These are phyloP conservation scores for Chymomyza procnemis DNA, from an alignment of 2,888 invertebrate genomes.

Conservation along the genomic window DNA sequence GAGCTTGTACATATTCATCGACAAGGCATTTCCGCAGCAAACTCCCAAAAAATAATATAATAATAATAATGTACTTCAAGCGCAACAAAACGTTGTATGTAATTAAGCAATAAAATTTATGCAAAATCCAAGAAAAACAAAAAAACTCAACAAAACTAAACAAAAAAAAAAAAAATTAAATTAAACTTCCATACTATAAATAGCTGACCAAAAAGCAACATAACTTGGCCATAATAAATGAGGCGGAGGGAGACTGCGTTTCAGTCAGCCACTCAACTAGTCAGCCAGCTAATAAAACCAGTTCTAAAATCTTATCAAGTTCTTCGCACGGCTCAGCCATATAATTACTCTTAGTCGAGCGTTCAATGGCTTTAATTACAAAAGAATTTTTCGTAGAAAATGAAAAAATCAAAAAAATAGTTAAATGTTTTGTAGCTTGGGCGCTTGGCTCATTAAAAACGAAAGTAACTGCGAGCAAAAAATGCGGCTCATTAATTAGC, in stretches of 20 bases:
- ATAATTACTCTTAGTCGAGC: conserved; percentile 61
- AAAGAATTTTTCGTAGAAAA: conserved; percentile 43
- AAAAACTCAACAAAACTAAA: conserved; percentile 32
- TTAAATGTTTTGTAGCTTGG: conserved; percentile 37
- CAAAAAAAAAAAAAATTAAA: conserved; percentile 23
- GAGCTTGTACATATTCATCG: neutral
- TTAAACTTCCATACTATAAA: conserved; percentile 27
- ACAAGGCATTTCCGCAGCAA: conserved; percentile 52
- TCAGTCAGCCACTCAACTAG: neutral
- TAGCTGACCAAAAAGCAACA: conserved; percentile 36
- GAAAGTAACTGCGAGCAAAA: conserved; percentile 55
- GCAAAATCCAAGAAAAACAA: neutral
- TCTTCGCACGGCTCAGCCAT: conserved; percentile 46
- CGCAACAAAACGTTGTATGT: conserved; percentile 34
- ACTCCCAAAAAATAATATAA: neutral
- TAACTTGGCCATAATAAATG: neutral
- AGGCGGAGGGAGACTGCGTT: neutral
- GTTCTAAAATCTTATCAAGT: conserved; percentile 67
- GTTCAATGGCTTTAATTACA: conserved; percentile 66
- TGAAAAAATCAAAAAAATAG: conserved; percentile 19
- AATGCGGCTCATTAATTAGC: conserved; percentile 57
- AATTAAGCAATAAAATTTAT: conserved; percentile 48
- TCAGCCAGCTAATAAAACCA: conserved; percentile 44
- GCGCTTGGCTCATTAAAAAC: conserved; percentile 59
- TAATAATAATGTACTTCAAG: neutral